Evolutionary conservation across 1,140 invertebrate species (phyloP), one percentile per base, ranked within the genome.

Genomic region (Cydia amplana): DNA sequence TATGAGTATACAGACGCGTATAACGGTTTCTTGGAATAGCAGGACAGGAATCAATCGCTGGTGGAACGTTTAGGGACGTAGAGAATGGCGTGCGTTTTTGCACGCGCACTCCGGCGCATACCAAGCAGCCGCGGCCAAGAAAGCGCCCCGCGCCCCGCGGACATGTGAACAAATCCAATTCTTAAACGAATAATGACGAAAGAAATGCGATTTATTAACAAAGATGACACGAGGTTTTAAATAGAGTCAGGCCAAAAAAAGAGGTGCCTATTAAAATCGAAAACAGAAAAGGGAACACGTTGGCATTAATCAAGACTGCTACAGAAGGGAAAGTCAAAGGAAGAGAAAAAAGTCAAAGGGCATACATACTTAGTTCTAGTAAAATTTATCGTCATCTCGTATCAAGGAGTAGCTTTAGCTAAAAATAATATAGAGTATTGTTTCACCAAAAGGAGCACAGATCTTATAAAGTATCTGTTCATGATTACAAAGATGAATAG

Each of bases 21-120:
- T 10, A 23, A 23, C 16, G 9, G 55, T 23, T 60, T 60, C n/a
- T 60, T 23, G 43, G 55, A 60, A 60, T 65, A 28, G 25, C 12
- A 32, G 18, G 32, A 32, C 65, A 40, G 65, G 65, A 70, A 70
- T 70, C 65, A 70, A 70, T 70, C 65, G 65, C 32, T 70, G 65
- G 40, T 70, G 65, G 65, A 70, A 70, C 65, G 65, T 70, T 70
- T 70, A 70, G 65, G 65, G 65, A 70, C 65, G 65, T 70, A 70
- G 65, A 70, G 65, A 70, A 70, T 70, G 65, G 65, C 65, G 65
- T 18, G 32, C 32, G 65, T 70, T 70, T 70, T 70, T 70, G 65
- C 65, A 32, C 65, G 32, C 16, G 18, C 32, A 28, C 65, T 16
- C 65, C 65, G 14, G 65, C 65, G 65, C 65, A 70, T 60, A 60